These are phyloP conservation scores for Pterostichus niger DNA, from an alignment of 2,888 invertebrate species.

Conservation along the genomic window DNA sequence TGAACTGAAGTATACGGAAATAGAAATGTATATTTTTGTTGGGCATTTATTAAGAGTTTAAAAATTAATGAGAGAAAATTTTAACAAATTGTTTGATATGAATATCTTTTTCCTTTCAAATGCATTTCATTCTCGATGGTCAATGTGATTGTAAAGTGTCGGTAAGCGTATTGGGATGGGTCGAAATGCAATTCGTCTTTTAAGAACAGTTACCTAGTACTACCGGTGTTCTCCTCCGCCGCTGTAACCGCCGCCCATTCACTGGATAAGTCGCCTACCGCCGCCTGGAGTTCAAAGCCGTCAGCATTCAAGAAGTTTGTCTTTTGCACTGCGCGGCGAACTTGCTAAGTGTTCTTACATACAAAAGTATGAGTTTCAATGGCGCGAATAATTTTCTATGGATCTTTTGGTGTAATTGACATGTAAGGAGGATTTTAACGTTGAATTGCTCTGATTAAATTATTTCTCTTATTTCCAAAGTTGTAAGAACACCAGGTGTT, in stretches of 20 bases:
- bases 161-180: neutral
- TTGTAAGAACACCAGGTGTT: too few relatives aligned
- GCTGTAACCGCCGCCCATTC: neutral
- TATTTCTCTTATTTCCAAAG: constrained; percentile 30
- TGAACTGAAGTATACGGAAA: too few relatives aligned
- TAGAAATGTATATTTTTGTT: too few relatives aligned
- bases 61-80: too few relatives aligned
- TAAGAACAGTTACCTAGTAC: neutral
- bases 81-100: too few relatives aligned
- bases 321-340: constrained; percentile 40
- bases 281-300: constrained; percentile 1
- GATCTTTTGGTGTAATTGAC: constrained; percentile 52
- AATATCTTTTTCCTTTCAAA: too few relatives aligned
- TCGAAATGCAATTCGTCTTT: neutral
- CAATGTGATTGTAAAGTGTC: too few relatives aligned
- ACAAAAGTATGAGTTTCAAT: constrained; percentile 63
- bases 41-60: too few relatives aligned
- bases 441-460: constrained; percentile 51
- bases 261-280: neutral
- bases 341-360: constrained; percentile 54
- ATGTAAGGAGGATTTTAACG: constrained; percentile 50
- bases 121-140: too few relatives aligned
- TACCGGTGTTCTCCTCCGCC: constrained; percentile 8
- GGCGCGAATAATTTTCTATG: constrained; percentile 62
- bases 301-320: constrained; percentile 58